Evolutionary conservation across 2,888 invertebrate species (phyloP), one percentile per base, ranked within the genome.

Genomic region (Melipona beecheii): DNA sequence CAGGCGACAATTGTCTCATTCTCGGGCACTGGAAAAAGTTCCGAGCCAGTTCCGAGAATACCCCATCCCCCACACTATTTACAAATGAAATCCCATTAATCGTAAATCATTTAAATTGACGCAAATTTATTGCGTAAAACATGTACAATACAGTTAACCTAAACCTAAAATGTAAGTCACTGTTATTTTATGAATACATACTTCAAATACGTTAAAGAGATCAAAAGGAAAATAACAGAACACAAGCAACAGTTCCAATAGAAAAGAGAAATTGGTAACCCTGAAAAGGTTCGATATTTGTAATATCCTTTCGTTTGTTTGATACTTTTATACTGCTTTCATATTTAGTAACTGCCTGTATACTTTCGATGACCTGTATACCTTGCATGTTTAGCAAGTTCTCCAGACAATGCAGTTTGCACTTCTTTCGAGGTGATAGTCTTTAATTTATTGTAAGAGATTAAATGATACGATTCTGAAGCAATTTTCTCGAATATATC

Each of bases 401-500:
- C 97, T 4, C 97, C 97, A 0, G 97, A 97, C 11, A 97, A 94
- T 0, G 97, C 97, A 0, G 96, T 96, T 90, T 97, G 96, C 17
- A 97, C 95, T 85, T 97, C 97, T 76, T 96, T 95, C 82, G 96
- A 96, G 0, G 96, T 96, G 91, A 97, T 95, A 0, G 97, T 97
- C 0, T 95, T 96, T 65, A 96, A 95, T 92, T 96, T 96, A 84
- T 95, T 95, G 91, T 96, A 96, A 6, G 95, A 95, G 1, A 96
- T 96, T 81, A 97, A 92, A 72, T 96, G 95, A 0, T 96, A 95
- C 0, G 97, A 96, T 91, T 97, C 97, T 0, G 95, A 94, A 0
- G 97, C 97, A 60, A 97, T 96, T 62, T 96, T 95, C 92, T 97
- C 97, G 91, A 97, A 95, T 91, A 97, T 96, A 88, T 97, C 97